These are phyloP conservation scores for Eumerus sabulonum DNA, from an alignment of 2,888 invertebrate genomes.

Conservation along the genomic window DNA sequence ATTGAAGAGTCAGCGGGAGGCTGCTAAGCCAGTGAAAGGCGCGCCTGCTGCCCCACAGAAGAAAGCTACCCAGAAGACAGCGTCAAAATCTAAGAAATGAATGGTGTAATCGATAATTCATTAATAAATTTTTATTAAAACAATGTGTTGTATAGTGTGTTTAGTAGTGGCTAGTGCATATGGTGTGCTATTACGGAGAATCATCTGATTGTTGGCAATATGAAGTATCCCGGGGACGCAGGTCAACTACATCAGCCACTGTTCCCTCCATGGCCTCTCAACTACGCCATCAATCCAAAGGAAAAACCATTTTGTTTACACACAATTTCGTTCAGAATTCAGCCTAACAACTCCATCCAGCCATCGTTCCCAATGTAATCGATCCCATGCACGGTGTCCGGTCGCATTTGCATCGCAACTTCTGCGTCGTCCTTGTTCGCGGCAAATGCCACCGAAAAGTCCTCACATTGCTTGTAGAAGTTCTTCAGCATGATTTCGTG, in stretches of 20 bases:
- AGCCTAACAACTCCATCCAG: slow-evolving; percentile 63
- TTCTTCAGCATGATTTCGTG: slow-evolving; percentile 72
- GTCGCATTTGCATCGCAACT: slow-evolving; percentile 71
- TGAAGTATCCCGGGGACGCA: too few relatives aligned
- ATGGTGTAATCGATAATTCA: slow-evolving; percentile 55
- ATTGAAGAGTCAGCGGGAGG: slow-evolving; percentile 91
- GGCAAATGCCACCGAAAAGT: slow-evolving; percentile 70
- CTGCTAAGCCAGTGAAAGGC: slow-evolving; percentile 73
- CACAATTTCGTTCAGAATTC: background rate
- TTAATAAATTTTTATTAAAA: slow-evolving; percentile 66
- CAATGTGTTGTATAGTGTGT: background rate
- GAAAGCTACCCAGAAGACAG: slow-evolving; percentile 72
- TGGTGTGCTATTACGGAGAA: too few relatives aligned
- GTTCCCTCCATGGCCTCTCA: too few relatives aligned
- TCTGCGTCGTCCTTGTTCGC: slow-evolving; percentile 70
- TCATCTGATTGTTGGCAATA: too few relatives aligned
- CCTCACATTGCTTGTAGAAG: slow-evolving; percentile 71
- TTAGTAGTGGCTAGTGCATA: background rate
- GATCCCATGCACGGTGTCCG: slow-evolving; percentile 66
- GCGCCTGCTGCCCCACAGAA: slow-evolving; percentile 50
- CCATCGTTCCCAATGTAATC: slow-evolving; percentile 67
- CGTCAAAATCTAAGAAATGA: slow-evolving; percentile 77
- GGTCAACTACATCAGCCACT: too few relatives aligned
- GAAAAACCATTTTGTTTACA: background rate
- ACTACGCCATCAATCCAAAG: too few relatives aligned